These are phyloP conservation scores for Meiosimyza decipiens DNA, from an alignment of 2,888 invertebrate species.

Conservation along the genomic window DNA sequence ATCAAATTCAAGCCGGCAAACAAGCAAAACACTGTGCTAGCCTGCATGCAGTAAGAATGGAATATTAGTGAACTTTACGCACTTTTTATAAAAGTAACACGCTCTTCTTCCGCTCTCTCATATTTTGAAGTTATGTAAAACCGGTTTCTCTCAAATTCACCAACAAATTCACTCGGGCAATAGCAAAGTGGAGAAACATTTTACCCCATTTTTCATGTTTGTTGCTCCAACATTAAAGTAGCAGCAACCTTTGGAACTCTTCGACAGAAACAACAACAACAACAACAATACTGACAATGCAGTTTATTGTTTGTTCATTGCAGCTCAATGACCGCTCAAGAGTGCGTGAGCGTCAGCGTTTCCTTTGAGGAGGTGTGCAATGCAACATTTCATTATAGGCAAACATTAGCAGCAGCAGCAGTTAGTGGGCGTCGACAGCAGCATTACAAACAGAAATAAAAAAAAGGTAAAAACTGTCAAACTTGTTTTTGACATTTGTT, in stretches of 20 bases:
- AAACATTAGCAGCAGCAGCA: neutral
- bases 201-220: no score
- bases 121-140: neutral
- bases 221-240: neutral
- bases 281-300: slow-evolving; percentile 13
- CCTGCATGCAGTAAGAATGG: no score
- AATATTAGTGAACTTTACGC: no score
- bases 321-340: slow-evolving; percentile 20
- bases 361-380: no score
- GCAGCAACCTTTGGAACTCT: no score
- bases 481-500: slow-evolving; percentile 1
- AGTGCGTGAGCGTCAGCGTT: neutral
- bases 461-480: neutral
- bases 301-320: neutral
- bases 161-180: no score
- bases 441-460: neutral
- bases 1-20: neutral
- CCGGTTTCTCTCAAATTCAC: no score
- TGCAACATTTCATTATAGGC: no score
- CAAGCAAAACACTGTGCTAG: neutral
- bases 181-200: no score
- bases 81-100: neutral
- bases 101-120: neutral
- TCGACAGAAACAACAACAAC: neutral
- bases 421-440: slow-evolving; percentile 8